Base-by-base conservation (phyloP, 2,113 vertebrate species). In the human (Homo sapiens) region DNA sequence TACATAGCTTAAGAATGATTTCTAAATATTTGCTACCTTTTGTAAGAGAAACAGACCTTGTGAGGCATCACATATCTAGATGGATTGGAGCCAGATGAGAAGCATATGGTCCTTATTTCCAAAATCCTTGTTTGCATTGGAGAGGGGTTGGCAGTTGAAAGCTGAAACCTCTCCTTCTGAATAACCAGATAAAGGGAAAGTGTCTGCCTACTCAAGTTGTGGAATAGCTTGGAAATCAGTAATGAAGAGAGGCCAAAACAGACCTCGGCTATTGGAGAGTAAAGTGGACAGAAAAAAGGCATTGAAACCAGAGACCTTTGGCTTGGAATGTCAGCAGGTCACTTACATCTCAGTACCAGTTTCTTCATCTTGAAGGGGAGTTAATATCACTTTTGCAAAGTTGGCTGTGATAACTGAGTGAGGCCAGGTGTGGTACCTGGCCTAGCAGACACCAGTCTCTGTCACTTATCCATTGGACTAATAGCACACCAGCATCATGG, bases 11-110 rank as follows among this genome's bases (percentile, higher is more conserved):
- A 82, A 89, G 57, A 85, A 76, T 35, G 16, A 50, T 89, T 91
- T 66, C 79, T 80, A 93, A 96, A 73, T 85, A 95, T 95, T 95
- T 96, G 70, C 68, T 23, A 9, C 14, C 38, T 57, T 83, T 83
- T 87, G 6, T 89, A 73, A 48, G 6, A 80, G 22, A 59, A 80
- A 75, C 72, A n/a, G 43, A 48, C 12, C 35, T 81, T 80, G 7
- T 45, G 50, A 59, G 23, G 38, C 11, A 59, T 52, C n/a, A 45
- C 5, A 35, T 61, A 11, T 32, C 35, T 59, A 55, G 45, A 52
- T 0, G 13, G 43, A 45, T n/a, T 76, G 18, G 40, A 91, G 81
- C 35, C 59, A 50, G 32, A 25, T 4, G 14, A 55, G 38, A 93
- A 93, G 40, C 38, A 22, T 2, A 43, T 84, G 61, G 48, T 93